phyloP scores from a whole-genome alignment of 2,888 invertebrate species.

The Patella ulyssiponensis region DNA sequence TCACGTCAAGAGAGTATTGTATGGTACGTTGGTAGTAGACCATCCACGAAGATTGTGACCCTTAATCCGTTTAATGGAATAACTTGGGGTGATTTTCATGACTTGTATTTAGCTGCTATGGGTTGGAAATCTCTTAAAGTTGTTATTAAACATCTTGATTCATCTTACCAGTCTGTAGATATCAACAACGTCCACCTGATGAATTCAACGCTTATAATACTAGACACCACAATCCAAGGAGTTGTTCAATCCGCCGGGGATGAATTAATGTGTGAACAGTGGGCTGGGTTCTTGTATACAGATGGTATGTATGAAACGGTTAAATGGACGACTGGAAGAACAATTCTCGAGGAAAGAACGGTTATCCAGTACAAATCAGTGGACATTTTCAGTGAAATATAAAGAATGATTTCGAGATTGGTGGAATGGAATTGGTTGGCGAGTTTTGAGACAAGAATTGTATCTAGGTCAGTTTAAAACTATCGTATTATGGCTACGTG shows the following conservation, averaged over 20 bases:
- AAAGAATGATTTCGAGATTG: no score
- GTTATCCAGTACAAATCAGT: no score
- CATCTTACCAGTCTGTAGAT: background rate
- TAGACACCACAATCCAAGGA: background rate
- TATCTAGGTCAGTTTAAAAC: no score
- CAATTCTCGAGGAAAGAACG: no score
- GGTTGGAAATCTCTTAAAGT: background rate
- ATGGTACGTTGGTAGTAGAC: background rate
- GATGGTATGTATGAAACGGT: constrained; percentile 3
- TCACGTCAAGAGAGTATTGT: background rate
- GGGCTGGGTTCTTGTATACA: background rate
- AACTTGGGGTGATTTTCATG: background rate
- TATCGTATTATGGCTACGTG: no score
- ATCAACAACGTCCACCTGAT: background rate
- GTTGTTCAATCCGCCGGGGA: background rate
- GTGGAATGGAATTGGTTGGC: no score
- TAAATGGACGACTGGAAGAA: background rate
- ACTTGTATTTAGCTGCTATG: background rate
- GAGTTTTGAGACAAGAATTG: no score
- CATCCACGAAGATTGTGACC: background rate
- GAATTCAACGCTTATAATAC: background rate
- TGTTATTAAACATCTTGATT: background rate
- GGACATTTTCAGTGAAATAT: no score
- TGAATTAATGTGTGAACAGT: background rate
- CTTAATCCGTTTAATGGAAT: background rate